Conservation (phyloP, 2,888 invertebrate species). For the Gnatocerus cornutus region DNA sequence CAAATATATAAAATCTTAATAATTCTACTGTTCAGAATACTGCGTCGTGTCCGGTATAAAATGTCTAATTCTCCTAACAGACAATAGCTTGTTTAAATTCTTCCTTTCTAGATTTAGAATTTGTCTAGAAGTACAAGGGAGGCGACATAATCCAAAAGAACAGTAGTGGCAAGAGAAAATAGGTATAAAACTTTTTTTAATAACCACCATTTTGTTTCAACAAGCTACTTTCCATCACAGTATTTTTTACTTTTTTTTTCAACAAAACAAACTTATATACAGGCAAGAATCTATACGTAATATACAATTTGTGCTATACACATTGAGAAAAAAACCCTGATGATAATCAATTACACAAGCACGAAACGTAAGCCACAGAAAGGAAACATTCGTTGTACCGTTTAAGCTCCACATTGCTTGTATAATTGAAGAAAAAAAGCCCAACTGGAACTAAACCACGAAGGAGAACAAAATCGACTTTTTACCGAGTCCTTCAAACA, state of each 20-base stretch:
- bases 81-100: conserved; percentile 53
- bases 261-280: conserved; percentile 38
- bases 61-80: conserved; percentile 59
- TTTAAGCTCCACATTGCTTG: conserved; percentile 50
- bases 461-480: background rate
- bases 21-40: conserved; percentile 58
- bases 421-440: conserved; percentile 45
- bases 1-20: conserved; percentile 59
- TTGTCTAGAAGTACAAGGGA: conserved; percentile 59
- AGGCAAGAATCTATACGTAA: conserved; percentile 35
- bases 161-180: conserved; percentile 36
- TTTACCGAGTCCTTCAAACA: conserved; percentile 53
- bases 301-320: conserved; percentile 49
- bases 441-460: conserved; percentile 33
- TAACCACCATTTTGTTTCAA: conserved; percentile 37
- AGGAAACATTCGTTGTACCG: conserved; percentile 48
- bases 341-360: conserved; percentile 45
- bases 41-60: conserved; percentile 58
- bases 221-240: conserved; percentile 52
- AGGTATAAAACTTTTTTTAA: conserved; percentile 40
- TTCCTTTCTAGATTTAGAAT: conserved; percentile 58
- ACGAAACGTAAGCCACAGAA: conserved; percentile 24
- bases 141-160: conserved; percentile 55
- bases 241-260: conserved; percentile 37
- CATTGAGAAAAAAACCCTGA: conserved; percentile 10